Conservation (phyloP, 2,797 vertebrate species). For the Gymnopithys bicolor region DNA sequence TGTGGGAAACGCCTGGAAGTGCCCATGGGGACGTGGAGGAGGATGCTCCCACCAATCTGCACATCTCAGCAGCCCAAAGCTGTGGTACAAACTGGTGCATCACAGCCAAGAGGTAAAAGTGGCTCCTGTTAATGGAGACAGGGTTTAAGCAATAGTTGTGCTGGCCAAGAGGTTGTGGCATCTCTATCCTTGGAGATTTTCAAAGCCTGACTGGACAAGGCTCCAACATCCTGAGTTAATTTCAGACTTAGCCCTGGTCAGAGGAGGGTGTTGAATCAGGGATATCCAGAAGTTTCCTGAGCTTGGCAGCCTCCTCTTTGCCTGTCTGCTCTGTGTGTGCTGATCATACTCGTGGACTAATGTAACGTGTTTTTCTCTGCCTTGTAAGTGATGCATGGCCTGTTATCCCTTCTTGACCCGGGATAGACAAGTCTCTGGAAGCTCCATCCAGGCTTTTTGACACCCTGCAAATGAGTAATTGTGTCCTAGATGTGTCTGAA, state of each 20-base stretch:
- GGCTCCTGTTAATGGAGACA: not conserved
- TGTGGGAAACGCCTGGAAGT: rapidly evolving
- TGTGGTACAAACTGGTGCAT: not conserved
- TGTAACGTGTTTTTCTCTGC: rapidly evolving
- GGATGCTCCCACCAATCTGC: not conserved
- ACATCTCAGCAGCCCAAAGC: not conserved
- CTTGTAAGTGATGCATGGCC: rapidly evolving
- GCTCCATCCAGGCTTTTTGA: not conserved
- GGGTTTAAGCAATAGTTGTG: not conserved
- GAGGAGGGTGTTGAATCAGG: not conserved
- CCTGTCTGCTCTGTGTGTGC: not conserved
- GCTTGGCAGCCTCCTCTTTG: not conserved
- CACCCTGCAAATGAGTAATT: not conserved
- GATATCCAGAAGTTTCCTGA: not conserved
- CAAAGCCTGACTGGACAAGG: not conserved
- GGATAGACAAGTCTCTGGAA: not conserved
- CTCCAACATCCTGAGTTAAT: not conserved
- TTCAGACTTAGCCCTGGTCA: not conserved
- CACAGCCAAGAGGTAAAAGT: not conserved
- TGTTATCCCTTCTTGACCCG: rapidly evolving
- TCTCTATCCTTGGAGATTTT: not conserved
- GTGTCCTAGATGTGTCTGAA: not conserved
- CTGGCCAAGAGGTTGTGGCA: not conserved
- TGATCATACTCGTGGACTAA: not conserved
- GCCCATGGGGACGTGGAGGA: rapidly evolving